Conservation (phyloP, 2,888 invertebrate genomes). For the Neoscelio sp. region DNA sequence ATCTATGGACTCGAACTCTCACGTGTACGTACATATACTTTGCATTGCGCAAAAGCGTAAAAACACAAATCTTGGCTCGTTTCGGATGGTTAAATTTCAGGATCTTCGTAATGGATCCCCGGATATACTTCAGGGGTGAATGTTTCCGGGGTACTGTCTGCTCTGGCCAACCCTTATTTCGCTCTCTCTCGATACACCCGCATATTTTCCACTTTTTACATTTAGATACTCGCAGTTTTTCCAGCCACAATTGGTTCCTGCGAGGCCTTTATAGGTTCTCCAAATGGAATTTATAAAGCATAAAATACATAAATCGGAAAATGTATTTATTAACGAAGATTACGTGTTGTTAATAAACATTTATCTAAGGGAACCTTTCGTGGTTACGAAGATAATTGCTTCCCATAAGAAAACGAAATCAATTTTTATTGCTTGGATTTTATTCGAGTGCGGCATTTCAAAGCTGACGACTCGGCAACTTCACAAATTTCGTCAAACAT, state of each 20-base stretch:
- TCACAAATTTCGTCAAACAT: conserved; percentile 25
- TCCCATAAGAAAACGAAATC: too few species aligned
- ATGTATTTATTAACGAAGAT: neutral
- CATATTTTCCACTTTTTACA: conserved; percentile 70
- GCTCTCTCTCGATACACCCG: conserved; percentile 71
- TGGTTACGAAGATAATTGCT: too few species aligned
- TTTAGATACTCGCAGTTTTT: conserved; percentile 67
- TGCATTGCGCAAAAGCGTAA: conserved; percentile 70
- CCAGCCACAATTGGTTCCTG: conserved; percentile 63
- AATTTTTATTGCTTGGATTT: conserved; percentile 19
- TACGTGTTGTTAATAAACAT: neutral
- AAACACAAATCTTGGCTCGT: conserved; percentile 80
- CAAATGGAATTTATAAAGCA: conserved; percentile 46
- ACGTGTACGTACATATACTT: conserved; percentile 64
- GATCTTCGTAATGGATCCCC: conserved; percentile 82
- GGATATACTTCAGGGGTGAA: conserved; percentile 79
- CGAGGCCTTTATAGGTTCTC: conserved; percentile 43
- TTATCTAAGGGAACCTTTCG: too few species aligned
- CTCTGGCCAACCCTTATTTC: conserved; percentile 71
- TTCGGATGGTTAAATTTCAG: conserved; percentile 79
- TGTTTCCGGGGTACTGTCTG: conserved; percentile 78
- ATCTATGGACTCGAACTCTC: conserved; percentile 62
- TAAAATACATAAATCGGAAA: conserved; percentile 8
- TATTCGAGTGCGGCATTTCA: neutral
- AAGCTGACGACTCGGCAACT: conserved; percentile 14